Conservation (phyloP, 2,797 vertebrate genomes). For the Sebastes jordani region DNA sequence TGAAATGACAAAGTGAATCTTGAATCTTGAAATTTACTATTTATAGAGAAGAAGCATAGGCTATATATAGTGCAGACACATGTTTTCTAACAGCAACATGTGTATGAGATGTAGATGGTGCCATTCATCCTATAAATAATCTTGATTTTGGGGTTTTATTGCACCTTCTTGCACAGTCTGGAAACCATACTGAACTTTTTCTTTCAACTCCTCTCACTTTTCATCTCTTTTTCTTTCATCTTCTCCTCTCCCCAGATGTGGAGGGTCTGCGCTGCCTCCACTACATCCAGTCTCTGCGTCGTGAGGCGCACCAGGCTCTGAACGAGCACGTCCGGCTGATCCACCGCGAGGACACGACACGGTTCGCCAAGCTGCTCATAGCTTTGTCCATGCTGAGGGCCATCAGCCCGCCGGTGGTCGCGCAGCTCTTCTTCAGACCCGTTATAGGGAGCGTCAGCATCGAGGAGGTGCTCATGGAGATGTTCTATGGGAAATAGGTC, state of each 20-base stretch:
- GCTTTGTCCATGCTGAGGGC: conserved; percentile 91
- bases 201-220: not conserved
- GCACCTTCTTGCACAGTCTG: not conserved
- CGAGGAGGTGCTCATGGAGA: conserved; percentile 97
- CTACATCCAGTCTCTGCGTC: conserved; percentile 94
- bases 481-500: conserved; percentile 92
- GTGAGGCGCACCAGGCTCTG: conserved; percentile 94
- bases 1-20: no score
- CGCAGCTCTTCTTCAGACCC: conserved; percentile 95
- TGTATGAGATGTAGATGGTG: not conserved
- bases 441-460: conserved; percentile 94
- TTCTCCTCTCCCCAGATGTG: conserved; percentile 80
- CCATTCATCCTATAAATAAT: not conserved
- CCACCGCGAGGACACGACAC: conserved; percentile 86
- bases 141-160: no score
- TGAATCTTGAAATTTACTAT: no score
- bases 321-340: conserved; percentile 92
- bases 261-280: conserved; percentile 91
- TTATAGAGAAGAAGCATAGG: no score
- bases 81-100: not conserved
- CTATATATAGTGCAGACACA: not conserved
- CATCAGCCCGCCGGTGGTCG: conserved; percentile 89
- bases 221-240: not conserved
- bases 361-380: conserved; percentile 91
- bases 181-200: not conserved